phyloP scores from a whole-genome alignment of 2,888 invertebrate species.

The Cantharis rustica region DNA sequence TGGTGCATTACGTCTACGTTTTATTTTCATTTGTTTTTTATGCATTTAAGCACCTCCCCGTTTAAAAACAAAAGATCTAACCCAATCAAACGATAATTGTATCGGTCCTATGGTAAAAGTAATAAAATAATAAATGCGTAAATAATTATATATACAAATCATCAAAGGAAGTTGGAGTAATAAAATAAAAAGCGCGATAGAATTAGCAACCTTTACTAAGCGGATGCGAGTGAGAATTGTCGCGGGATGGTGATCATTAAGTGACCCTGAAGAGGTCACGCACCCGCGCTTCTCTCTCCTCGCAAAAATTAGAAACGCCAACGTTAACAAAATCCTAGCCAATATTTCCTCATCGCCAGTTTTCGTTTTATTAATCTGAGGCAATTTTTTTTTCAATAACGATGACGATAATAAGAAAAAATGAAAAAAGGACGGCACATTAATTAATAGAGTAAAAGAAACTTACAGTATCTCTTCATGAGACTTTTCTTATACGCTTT shows the following conservation, averaged over 20 bases:
- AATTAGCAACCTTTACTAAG: conserved; percentile 31
- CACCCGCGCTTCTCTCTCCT: conserved; percentile 35
- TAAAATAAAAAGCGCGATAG: conserved; percentile 22
- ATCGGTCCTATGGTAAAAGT: too few relatives aligned
- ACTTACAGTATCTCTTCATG: conserved; percentile 95
- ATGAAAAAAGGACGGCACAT: background rate
- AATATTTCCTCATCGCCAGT: conserved; percentile 18
- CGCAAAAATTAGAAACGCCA: conserved; percentile 30
- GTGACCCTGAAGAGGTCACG: conserved; percentile 42
- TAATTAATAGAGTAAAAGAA: background rate
- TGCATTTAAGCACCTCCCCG: too few relatives aligned
- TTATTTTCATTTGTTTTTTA: too few relatives aligned
- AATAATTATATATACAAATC: conserved; percentile 9
- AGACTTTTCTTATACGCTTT: conserved; percentile 88
- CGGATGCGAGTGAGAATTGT: conserved; percentile 32
- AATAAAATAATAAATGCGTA: background rate
- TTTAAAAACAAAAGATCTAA: too few relatives aligned
- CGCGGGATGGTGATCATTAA: conserved; percentile 32
- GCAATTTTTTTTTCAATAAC: background rate
- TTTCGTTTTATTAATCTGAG: background rate
- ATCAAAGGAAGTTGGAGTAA: conserved; percentile 27
- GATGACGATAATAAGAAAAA: background rate
- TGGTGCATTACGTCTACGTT: background rate
- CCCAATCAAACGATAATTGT: too few relatives aligned
- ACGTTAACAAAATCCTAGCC: conserved; percentile 19